These are phyloP conservation scores for Accipiter virgatus DNA, from an alignment of 2,113 vertebrate genomes.

Conservation along the genomic window DNA sequence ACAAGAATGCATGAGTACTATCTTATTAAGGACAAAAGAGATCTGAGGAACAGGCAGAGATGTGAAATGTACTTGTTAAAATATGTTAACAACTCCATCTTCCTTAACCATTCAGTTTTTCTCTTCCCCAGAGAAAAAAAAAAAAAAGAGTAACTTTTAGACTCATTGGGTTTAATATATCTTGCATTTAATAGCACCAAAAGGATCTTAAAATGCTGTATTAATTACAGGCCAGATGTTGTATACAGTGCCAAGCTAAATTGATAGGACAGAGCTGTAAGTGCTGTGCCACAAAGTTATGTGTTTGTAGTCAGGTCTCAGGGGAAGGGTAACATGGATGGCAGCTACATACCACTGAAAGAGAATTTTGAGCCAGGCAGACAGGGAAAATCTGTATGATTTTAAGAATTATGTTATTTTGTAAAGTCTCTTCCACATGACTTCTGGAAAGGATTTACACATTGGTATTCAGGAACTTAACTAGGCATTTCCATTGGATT, in stretches of 20 bases:
- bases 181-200: slow-evolving; percentile 11
- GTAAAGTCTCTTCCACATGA: background rate
- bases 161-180: background rate
- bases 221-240: slow-evolving; percentile 51
- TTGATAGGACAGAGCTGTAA: background rate
- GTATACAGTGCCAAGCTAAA: background rate
- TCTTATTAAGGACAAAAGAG: background rate
- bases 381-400: background rate
- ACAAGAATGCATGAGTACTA: background rate
- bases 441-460: background rate
- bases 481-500: background rate
- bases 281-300: background rate
- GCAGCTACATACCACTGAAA: background rate
- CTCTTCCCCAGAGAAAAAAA: background rate
- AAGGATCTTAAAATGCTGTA: slow-evolving; percentile 21
- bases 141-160: background rate
- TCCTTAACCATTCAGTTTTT: background rate
- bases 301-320: background rate
- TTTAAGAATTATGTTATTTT: background rate
- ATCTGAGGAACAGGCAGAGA: background rate
- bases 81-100: background rate
- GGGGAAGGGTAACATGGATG: background rate
- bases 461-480: background rate
- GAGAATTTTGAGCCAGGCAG: background rate
- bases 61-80: background rate